Conservation (phyloP, 2,113 vertebrate species). For the Sinocyclocheilus maitianheensis region DNA sequence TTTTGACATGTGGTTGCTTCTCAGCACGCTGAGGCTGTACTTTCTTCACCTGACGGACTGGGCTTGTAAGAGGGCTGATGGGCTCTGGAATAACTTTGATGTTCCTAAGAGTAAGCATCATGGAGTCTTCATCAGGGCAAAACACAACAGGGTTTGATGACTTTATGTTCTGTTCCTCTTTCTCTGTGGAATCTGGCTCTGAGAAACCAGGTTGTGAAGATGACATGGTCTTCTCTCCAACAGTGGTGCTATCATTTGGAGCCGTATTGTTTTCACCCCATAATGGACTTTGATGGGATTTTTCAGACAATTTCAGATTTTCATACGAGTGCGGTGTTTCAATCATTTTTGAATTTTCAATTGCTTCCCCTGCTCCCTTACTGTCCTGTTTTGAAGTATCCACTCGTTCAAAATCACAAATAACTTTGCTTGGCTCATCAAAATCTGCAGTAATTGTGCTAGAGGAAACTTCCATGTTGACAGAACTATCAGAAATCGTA, state of each 20-base stretch:
- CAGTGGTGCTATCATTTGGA: conserved; percentile 66
- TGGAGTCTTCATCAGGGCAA: conserved; percentile 87
- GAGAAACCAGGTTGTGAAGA: conserved; percentile 54
- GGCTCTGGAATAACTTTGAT: conserved; percentile 86
- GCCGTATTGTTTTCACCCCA: conserved; percentile 40
- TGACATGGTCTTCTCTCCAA: conserved; percentile 33
- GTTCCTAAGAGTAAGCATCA: conserved; percentile 86
- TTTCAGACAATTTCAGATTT: neutral
- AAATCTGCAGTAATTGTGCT: conserved; percentile 67
- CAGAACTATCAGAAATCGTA: neutral
- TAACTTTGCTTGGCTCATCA: conserved; percentile 57
- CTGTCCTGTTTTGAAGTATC: neutral
- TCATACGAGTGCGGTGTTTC: neutral
- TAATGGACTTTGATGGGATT: conserved; percentile 38
- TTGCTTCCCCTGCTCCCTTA: conserved; percentile 10
- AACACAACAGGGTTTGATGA: conserved; percentile 60
- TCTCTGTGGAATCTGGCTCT: conserved; percentile 61
- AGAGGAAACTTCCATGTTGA: conserved; percentile 65
- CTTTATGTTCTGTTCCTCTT: conserved; percentile 36
- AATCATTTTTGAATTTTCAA: neutral
- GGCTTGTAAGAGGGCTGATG: conserved; percentile 94
- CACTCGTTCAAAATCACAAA: conserved; percentile 53
- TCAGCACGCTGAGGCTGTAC: conserved; percentile 70
- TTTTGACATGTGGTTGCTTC: conserved; percentile 79
- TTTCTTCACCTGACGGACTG: conserved; percentile 79